Evolutionary conservation across 2,113 vertebrate species (phyloP).

Genomic region (Vidua chalybeata): DNA sequence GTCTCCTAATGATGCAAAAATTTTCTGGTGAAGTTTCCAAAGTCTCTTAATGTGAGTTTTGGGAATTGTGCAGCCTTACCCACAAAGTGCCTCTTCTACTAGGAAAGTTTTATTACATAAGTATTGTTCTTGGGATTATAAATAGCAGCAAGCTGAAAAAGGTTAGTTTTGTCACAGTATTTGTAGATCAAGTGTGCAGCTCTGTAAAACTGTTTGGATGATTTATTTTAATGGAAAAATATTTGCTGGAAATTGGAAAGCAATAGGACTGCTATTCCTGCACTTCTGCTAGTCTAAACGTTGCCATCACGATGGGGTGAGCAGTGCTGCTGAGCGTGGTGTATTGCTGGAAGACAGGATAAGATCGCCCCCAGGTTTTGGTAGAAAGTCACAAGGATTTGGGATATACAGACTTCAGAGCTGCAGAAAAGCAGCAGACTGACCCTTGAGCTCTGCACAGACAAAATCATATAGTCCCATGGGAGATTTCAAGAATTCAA

Average conservation of each 20-base stretch:
- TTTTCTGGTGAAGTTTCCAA: not conserved
- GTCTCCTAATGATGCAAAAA: not conserved
- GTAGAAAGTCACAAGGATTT: not conserved
- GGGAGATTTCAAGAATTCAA: not conserved
- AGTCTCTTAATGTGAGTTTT: not conserved
- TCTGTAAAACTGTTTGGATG: not conserved
- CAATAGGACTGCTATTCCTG: not conserved
- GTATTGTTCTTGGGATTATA: constrained; percentile 22
- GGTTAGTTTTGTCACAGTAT: not conserved
- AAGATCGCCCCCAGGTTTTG: not conserved
- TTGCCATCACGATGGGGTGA: fast-evolving
- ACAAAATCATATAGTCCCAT: not conserved
- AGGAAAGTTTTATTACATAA: not conserved
- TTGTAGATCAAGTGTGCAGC: not conserved
- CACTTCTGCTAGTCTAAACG: not conserved
- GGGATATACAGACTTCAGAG: not conserved
- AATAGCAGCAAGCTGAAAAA: not conserved
- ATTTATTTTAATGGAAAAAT: not conserved
- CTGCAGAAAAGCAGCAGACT: not conserved
- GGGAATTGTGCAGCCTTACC: not conserved
- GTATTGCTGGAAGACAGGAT: not conserved
- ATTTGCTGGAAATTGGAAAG: not conserved
- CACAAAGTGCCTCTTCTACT: not conserved
- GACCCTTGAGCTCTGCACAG: not conserved
- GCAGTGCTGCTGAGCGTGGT: not conserved